These are phyloP conservation scores for Psittacula derbiana DNA, from an alignment of 2,797 vertebrate genomes.

Conservation along the genomic window DNA sequence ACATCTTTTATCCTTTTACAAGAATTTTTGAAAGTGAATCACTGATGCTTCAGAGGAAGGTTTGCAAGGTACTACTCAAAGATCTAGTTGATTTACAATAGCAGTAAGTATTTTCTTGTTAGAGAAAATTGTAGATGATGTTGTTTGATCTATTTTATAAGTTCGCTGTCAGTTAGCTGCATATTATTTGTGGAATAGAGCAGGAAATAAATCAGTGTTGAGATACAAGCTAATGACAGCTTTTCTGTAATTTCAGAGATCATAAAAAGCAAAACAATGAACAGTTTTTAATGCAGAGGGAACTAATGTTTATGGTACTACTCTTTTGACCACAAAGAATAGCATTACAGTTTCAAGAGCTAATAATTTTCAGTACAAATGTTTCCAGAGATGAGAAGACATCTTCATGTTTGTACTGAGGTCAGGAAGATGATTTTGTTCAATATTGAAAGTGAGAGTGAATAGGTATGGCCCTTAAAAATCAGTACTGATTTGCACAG, in stretches of 20 bases:
- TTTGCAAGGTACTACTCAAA: neutral
- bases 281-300: neutral
- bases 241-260: neutral
- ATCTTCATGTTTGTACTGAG: neutral
- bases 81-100: neutral
- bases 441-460: neutral
- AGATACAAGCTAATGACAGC: neutral
- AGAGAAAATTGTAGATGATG: neutral
- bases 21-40: neutral
- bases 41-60: neutral
- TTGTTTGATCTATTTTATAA: neutral
- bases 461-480: neutral
- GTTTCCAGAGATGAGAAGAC: neutral
- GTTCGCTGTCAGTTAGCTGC: neutral
- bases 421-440: neutral
- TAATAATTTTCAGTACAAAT: neutral
- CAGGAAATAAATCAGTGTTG: neutral
- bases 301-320: neutral
- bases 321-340: neutral
- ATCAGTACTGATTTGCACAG: neutral
- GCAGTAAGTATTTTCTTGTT: neutral
- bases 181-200: neutral
- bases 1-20: neutral
- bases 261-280: neutral
- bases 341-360: neutral